Percentiles rank a stretch among this genome's conserved stretches.
phyloP scores from a whole-genome alignment of 1,140 invertebrate species.

The Battus philenor region DNA sequence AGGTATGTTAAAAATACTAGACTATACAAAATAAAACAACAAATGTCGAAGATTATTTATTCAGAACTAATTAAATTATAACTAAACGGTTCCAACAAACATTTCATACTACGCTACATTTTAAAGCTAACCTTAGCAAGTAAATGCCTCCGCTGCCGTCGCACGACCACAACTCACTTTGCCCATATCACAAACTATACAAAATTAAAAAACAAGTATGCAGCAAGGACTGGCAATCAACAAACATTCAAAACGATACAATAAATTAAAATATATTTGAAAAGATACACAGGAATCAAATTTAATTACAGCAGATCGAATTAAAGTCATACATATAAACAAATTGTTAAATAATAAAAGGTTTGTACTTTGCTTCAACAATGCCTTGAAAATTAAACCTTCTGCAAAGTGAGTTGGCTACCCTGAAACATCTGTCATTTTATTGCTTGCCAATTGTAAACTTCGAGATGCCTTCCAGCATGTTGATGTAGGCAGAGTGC shows the following conservation, averaged over 20 bases:
- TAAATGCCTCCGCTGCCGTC: slow-evolving; percentile 50
- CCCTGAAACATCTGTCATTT: neutral
- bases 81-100: slow-evolving; percentile 40
- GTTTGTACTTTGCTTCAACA: too few species aligned
- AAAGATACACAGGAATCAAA: too few species aligned
- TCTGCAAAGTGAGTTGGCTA: slow-evolving; percentile 5
- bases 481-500: slow-evolving; percentile 89
- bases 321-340: too few species aligned
- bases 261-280: too few species aligned
- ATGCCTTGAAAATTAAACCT: too few species aligned
- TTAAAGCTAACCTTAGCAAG: slow-evolving; percentile 62
- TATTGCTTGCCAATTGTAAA: slow-evolving; percentile 83
- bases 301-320: neutral
- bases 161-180: slow-evolving; percentile 4
- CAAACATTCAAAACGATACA: neutral
- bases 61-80: slow-evolving; percentile 49
- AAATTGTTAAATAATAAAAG: too few species aligned
- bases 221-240: neutral
- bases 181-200: neutral
- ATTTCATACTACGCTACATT: slow-evolving; percentile 45
- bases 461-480: slow-evolving; percentile 90
- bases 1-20: too few species aligned
- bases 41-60: slow-evolving; percentile 36
- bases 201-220: neutral
- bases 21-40: slow-evolving; percentile 20